Evolutionary conservation across 2,113 vertebrate genomes (phyloP).

Genomic region (Microtus oregoni): DNA sequence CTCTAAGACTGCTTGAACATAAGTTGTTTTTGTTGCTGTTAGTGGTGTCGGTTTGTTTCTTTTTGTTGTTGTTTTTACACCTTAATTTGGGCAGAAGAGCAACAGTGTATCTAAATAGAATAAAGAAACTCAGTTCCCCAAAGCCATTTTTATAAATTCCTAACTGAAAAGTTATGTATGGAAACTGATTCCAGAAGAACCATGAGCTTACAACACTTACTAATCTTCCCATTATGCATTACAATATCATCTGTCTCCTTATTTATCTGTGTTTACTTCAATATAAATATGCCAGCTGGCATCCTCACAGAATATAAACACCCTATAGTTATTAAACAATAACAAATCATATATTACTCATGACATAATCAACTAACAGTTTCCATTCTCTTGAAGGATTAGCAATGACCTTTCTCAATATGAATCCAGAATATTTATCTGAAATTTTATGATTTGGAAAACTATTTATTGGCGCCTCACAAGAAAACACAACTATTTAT

Average conservation of each 20-base stretch:
- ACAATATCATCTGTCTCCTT: conserved; percentile 62
- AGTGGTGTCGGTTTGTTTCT: neutral
- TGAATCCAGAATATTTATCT: conserved; percentile 35
- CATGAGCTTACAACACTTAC: conserved; percentile 53
- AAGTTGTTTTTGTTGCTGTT: neutral
- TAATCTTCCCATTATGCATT: conserved; percentile 54
- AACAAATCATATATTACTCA: conserved; percentile 64
- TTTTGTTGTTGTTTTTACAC: neutral
- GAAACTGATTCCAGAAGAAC: conserved; percentile 53
- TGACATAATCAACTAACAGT: conserved; percentile 59
- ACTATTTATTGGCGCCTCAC: neutral
- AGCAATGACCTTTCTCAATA: conserved; percentile 42
- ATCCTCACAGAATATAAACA: conserved; percentile 72
- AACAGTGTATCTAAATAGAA: neutral
- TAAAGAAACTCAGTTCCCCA: conserved; percentile 51
- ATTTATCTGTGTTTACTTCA: conserved; percentile 76
- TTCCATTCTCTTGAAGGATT: conserved; percentile 52
- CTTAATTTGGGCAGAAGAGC: conserved; percentile 18
- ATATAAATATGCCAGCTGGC: conserved; percentile 69
- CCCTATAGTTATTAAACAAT: conserved; percentile 74
- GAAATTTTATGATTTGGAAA: conserved; percentile 31
- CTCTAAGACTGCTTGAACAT: conserved; percentile 25
- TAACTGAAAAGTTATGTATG: neutral
- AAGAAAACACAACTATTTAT: neutral
- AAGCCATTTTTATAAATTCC: conserved; percentile 68